A percentile compares a stretch with the other conserved stretches of the same genome.
phyloP scores from a whole-genome alignment of 2,888 invertebrate genomes.

The Rotaria sp. region DNA sequence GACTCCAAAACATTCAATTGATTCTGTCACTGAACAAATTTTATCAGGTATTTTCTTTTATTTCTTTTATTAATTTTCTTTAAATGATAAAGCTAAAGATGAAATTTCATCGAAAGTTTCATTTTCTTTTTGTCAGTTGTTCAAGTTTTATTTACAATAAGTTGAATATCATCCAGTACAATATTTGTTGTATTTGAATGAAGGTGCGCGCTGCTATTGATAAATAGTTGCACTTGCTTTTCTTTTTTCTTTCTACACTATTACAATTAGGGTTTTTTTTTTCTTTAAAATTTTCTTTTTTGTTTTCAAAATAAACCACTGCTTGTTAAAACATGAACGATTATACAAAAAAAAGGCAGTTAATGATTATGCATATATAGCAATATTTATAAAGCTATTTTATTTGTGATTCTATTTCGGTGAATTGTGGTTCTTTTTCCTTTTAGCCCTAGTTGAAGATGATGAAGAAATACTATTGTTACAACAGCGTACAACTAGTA shows the following conservation, averaged over 20 bases:
- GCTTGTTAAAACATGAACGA: not conserved
- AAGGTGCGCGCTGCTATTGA: not conserved
- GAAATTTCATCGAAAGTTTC: no score
- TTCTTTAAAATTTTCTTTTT: not conserved
- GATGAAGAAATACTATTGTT: not conserved
- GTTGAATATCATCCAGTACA: not conserved
- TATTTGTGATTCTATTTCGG: no score
- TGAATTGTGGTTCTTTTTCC: no score
- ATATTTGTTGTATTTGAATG: no score
- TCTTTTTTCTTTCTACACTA: not conserved
- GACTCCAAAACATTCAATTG: not conserved
- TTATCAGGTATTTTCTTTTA: not conserved
- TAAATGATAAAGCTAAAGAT: no score
- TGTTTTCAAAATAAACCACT: not conserved
- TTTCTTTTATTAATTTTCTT: not conserved
- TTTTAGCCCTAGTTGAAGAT: not conserved
- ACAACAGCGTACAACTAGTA: not conserved
- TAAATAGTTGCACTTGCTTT: not conserved
- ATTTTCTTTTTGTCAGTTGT: not conserved
- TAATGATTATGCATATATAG: not conserved
- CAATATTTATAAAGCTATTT: not conserved
- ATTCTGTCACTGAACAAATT: not conserved
- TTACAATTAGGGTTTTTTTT: not conserved
- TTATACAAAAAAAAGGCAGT: not conserved
- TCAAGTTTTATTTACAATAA: not conserved